Base-by-base conservation (phyloP, 2,888 invertebrate species). In the Clunio marinus region DNA sequence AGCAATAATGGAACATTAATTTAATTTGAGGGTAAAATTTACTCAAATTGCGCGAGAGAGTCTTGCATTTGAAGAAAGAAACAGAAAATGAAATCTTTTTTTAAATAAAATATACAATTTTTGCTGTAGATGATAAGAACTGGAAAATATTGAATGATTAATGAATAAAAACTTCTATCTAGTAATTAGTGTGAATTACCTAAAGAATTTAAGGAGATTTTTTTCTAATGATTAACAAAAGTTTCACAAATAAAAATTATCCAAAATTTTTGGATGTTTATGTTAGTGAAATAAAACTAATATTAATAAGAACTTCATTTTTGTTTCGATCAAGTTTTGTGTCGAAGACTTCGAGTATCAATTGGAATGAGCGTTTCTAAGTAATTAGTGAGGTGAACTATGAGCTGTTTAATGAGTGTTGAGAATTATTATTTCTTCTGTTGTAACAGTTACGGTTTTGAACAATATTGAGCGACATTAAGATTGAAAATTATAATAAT, bases 1-100 rank as follows among this genome's bases (percentile, higher is more conserved):
- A 60, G 60, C 60, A 60, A 60, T 60, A 60, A 60, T 32, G 17
- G 58, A 58, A 58, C 4, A 51, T 17, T 5, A 51, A 51, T 20
- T 17, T 20, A 22, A 51, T n/a, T 4, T 51, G 7, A 20, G 10
- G 4, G 17, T 41, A 24, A 13, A 57, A n/a, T 25, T 15, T n/a
- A 24, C 8, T 28, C 1, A 51, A 20, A 32, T 24, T 58, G 28
- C 58, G 32, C n/a, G n/a, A n/a, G n/a, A n/a, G n/a, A n/a, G n/a
- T n/a, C n/a, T n/a, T n/a, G n/a, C n/a, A n/a, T n/a, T n/a, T n/a
- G n/a, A n/a, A n/a, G n/a, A n/a, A 58, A 25, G 10, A 32, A 28
- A 58, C 13, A 24, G 25, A 1, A 7, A 32, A 58, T 15, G n/a
- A n/a, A n/a, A n/a, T n/a, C n/a, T n/a, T 32, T 58, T 15, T 32